Evolutionary conservation across 2,113 vertebrate species (phyloP), one percentile per base, ranked within the genome.

Genomic region (Chloropsis cyanopogon): DNA sequence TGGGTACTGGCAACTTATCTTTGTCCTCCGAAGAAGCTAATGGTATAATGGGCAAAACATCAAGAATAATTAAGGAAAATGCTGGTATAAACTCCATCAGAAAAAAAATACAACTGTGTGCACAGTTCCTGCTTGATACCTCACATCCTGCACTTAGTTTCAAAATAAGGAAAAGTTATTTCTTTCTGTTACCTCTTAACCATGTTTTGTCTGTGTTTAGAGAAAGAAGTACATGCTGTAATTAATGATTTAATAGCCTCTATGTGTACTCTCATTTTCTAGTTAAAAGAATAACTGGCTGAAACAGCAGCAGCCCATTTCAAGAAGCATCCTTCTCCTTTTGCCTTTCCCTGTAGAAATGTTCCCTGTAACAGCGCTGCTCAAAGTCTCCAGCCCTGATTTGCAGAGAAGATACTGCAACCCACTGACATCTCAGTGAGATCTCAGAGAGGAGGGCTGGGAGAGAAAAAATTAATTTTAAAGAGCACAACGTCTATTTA

Each of bases 1-100:
- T 90, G 93, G 90, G 96, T 97, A 95, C 96, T 95, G 90, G 97
- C 97, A 96, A 97, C 97, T 97, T 97, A 96, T 97, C 97, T 98
- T 96, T 97, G 97, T 98, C 97, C 96, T 97, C 95, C 54, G 28
- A 96, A 96, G 96, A 97, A 96, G 97, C 97, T 98, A 97, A 98
- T 98, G 97, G 97, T 82, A 88, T 96, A 97, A 97, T 95, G 97
- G 97, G 97, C 98, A 98, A 97, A 97, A 94, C 95, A 98, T 98
- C 98, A 98, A 97, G 95, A 97, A 98, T 97, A 97, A 98, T 97
- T 97, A 98, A 96, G 93, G 88, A 97, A 97, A 97, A 97, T 86
- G 9, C 72, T 87, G 81, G 82, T 95, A 92, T 82, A 93, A 96
- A 96, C 90, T 88, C 95, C 63, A 86, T 88, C 73, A 80, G 90